A percentile compares a stretch with the other conserved stretches of the same genome.
Evolutionary conservation across 2,113 vertebrate species (phyloP).

Genomic region (Chloropsis cyanopogon): DNA sequence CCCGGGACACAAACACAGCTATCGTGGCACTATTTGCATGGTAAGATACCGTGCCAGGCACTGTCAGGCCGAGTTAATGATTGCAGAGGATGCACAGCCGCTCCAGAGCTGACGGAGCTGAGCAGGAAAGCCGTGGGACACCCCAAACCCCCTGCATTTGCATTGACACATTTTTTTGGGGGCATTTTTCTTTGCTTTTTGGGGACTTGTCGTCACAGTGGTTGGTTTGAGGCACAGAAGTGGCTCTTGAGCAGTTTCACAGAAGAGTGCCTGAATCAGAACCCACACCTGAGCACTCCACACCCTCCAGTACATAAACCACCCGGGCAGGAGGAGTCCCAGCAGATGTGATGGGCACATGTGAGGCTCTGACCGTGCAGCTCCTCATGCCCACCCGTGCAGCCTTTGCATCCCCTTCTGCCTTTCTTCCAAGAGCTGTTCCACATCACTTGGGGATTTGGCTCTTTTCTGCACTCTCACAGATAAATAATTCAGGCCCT

Average conservation of each 20-base stretch:
- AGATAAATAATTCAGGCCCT: slow-evolving; percentile 50
- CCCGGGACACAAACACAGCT: not conserved
- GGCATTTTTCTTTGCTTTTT: not conserved
- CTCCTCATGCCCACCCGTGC: accelerated
- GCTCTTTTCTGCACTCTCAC: not conserved
- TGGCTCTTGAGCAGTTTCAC: not conserved
- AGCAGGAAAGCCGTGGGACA: not conserved
- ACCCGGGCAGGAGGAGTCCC: not conserved
- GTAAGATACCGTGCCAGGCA: accelerated
- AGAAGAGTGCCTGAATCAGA: not conserved
- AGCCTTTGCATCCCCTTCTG: not conserved
- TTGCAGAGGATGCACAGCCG: not conserved
- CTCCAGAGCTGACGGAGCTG: not conserved
- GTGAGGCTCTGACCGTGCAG: not conserved
- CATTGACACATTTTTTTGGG: accelerated
- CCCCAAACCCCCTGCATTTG: not conserved
- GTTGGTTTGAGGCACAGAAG: not conserved
- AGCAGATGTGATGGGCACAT: not conserved
- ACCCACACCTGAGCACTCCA: not conserved
- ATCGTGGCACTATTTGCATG: accelerated
- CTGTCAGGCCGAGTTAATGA: not conserved
- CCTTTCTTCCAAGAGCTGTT: not conserved
- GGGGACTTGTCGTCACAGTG: not conserved
- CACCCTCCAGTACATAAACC: not conserved
- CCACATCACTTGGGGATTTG: not conserved